Evolutionary conservation across 2,113 vertebrate species (phyloP).

Genomic region (Eolophus roseicapilla): DNA sequence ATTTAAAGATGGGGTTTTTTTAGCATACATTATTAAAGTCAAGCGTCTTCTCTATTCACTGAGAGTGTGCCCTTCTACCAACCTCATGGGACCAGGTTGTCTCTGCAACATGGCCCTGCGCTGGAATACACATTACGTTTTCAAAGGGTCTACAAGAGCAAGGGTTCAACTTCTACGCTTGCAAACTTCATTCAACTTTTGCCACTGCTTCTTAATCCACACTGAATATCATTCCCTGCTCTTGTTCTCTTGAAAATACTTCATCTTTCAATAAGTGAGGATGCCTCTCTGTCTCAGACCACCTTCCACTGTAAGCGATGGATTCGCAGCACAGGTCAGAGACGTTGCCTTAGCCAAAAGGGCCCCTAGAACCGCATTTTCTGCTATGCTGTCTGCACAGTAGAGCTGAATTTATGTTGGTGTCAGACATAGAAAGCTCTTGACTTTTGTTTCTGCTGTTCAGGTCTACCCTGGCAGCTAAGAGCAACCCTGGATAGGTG

Average conservation of each 20-base stretch:
- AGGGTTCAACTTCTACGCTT: not conserved
- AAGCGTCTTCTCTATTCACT: not conserved
- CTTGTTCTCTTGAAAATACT: not conserved
- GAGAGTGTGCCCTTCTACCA: not conserved
- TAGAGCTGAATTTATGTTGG: not conserved
- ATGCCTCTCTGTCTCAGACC: not conserved
- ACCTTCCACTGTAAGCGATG: not conserved
- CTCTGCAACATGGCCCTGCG: not conserved
- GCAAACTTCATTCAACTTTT: not conserved
- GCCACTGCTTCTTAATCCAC: not conserved
- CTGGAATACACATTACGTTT: not conserved
- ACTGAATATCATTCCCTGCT: not conserved
- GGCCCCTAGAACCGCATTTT: not conserved
- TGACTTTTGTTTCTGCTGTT: not conserved
- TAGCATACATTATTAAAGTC: not conserved
- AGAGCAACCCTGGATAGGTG: not conserved
- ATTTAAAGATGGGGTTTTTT: not conserved
- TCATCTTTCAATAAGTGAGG: not conserved
- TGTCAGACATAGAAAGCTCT: not conserved
- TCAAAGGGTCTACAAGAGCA: not conserved
- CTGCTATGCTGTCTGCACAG: not conserved
- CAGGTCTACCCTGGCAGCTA: not conserved
- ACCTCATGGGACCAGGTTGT: not conserved
- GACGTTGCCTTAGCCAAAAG: not conserved
- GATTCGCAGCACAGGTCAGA: not conserved